These are phyloP conservation scores for Eufriesea mexicana DNA, from an alignment of 1,140 invertebrate genomes.

Conservation along the genomic window DNA sequence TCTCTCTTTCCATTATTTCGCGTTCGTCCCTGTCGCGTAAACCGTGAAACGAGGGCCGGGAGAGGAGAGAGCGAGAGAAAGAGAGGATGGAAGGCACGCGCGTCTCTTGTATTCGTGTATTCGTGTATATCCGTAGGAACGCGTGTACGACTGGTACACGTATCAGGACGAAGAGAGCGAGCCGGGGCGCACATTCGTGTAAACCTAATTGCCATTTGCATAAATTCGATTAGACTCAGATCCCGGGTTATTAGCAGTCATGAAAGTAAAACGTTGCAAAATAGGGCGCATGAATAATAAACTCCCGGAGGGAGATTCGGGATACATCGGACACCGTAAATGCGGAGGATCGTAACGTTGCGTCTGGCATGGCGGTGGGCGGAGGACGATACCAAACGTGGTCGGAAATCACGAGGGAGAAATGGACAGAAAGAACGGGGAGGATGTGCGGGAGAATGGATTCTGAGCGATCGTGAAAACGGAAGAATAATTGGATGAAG, in stretches of 20 bases:
- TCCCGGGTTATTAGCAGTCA: conserved; percentile 72
- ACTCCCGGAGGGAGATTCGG: conserved; percentile 27
- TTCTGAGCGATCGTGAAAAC: not conserved
- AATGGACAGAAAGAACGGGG: not conserved
- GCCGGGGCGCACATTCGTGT: conserved; percentile 51
- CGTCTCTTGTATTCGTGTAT: not conserved
- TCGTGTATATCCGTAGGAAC: conserved; percentile 10
- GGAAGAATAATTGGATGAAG: not conserved
- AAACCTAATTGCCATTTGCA: conserved; percentile 74
- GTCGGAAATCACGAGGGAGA: not conserved
- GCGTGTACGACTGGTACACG: not conserved
- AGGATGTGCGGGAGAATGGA: not conserved
- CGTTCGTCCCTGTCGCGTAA: not conserved
- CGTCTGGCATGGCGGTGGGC: not conserved
- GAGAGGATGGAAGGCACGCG: not conserved
- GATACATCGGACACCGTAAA: conserved; percentile 42
- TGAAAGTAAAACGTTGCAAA: conserved; percentile 75
- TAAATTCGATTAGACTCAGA: conserved; percentile 74
- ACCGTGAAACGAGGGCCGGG: not conserved
- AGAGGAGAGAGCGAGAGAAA: no score
- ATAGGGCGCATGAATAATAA: conserved; percentile 73
- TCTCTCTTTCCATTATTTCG: not conserved
- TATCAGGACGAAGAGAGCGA: not conserved
- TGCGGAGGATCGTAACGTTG: conserved; percentile 11
- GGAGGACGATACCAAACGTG: not conserved